phyloP scores from a whole-genome alignment of 2,113 vertebrate species.

The Etheostoma spectabile region DNA sequence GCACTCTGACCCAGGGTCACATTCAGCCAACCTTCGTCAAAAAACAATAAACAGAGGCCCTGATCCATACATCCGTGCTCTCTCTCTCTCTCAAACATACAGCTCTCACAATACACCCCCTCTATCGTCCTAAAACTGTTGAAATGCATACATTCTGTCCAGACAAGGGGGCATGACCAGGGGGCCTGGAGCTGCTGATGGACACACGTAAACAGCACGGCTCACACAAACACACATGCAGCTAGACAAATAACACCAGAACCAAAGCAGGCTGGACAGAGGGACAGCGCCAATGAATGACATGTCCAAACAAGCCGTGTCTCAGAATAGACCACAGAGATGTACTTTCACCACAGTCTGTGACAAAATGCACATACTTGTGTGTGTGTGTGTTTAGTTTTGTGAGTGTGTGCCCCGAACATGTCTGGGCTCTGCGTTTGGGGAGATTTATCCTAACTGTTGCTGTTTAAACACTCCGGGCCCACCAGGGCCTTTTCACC shows the following conservation, averaged over 20 bases:
- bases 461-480: slow-evolving; percentile 78
- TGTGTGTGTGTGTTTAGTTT: slow-evolving; percentile 26
- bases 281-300: slow-evolving; percentile 70
- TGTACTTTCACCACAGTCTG: slow-evolving; percentile 43
- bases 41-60: slow-evolving; percentile 74
- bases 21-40: slow-evolving; percentile 55
- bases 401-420: slow-evolving; percentile 35
- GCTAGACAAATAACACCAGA: slow-evolving; percentile 66
- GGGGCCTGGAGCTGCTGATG: slow-evolving; percentile 68
- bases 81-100: slow-evolving; percentile 37
- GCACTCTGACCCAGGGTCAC: slow-evolving; percentile 71
- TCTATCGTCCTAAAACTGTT: slow-evolving; percentile 29
- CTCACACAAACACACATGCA: slow-evolving; percentile 65
- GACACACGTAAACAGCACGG: slow-evolving; percentile 75
- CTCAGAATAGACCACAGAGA: slow-evolving; percentile 37
- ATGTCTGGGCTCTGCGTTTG: slow-evolving; percentile 57
- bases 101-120: slow-evolving; percentile 53
- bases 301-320: slow-evolving; percentile 70
- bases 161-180: slow-evolving; percentile 35
- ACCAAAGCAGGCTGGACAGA: slow-evolving; percentile 44
- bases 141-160: slow-evolving; percentile 52
- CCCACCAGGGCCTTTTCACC: slow-evolving; percentile 70
- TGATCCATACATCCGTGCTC: slow-evolving; percentile 59
- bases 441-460: slow-evolving; percentile 73
- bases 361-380: slow-evolving; percentile 37